phyloP scores from a whole-genome alignment of 2,797 vertebrate genomes.

The Eleutherodactylus coqui region DNA sequence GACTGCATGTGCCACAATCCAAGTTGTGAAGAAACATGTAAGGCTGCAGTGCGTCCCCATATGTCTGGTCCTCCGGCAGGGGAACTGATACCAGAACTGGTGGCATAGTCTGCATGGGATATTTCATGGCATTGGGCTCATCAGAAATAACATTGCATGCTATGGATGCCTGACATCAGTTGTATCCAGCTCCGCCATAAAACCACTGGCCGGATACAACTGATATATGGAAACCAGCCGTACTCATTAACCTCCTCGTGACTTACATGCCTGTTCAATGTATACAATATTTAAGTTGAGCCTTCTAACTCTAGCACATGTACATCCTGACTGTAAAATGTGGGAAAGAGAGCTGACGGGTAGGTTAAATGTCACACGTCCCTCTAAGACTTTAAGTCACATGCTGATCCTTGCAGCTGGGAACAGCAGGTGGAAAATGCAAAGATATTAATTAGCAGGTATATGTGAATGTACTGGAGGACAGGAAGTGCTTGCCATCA shows the following conservation, averaged over 20 bases:
- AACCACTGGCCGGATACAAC: too few relatives aligned
- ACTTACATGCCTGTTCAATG: not conserved
- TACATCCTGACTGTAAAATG: not conserved
- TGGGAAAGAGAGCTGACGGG: not conserved
- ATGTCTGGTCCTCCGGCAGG: too few relatives aligned
- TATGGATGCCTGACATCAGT: too few relatives aligned
- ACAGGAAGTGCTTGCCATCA: not conserved
- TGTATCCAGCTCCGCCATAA: too few relatives aligned
- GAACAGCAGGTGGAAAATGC: conserved; percentile 21
- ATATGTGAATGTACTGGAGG: not conserved
- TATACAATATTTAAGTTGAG: not conserved
- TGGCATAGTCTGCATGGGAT: too few relatives aligned
- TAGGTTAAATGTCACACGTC: not conserved
- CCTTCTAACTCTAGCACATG: not conserved
- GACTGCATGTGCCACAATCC: too few relatives aligned
- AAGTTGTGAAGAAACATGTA: too few relatives aligned
- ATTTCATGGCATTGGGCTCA: too few relatives aligned
- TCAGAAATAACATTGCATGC: too few relatives aligned
- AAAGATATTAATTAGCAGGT: not conserved
- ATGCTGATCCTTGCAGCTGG: conserved; percentile 1
- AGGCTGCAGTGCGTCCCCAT: too few relatives aligned
- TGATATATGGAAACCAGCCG: too few relatives aligned
- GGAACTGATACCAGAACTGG: too few relatives aligned
- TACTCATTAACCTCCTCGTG: not conserved
- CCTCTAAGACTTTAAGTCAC: conserved; percentile 7